Evolutionary conservation across 1,140 invertebrate genomes (phyloP), one percentile per base, ranked within the genome.

Genomic region (Hormaphis cornu): DNA sequence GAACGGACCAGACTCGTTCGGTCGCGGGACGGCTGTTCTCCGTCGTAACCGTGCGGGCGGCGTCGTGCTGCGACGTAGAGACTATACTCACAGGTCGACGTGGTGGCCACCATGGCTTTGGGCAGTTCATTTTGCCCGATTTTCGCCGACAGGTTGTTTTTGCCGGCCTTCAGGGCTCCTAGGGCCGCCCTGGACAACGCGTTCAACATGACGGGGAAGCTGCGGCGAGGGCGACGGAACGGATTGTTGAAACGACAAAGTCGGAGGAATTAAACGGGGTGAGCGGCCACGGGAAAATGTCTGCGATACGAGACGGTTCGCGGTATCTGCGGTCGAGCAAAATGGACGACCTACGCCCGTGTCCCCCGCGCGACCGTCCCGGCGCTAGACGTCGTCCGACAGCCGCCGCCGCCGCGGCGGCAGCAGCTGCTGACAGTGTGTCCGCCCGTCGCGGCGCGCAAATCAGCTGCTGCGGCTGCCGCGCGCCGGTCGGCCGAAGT

Each of bases 181-280:
- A 80, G 76, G 77, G 83, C 82, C 73, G 82, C 82, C 76, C 82
- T 82, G 72, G 82, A 79, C 72, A 85, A 80, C 73, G 81, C 83
- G 73, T 81, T 84, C 79, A 86, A 83, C 83, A 86, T 86, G 80
- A 81, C 83, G 79, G 77, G 77, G 75, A 76, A 42, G n/a, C 40
- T 20, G 16, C n/a, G 3, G 4, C 0, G 26, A 20, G 12, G 40
- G n/a, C 7, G 3, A n/a, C n/a, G n/a, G n/a, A n/a, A n/a, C n/a
- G n/a, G n/a, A n/a, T n/a, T n/a, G n/a, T n/a, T n/a, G n/a, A 44
- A 61, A 44, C n/a, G 24, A 35, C 3, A 18, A 28, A 18, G 3
- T 30, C 26, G 16, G 1, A 48, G 16, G 12, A 16, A n/a, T n/a
- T n/a, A 22, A 30, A 63, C 24, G 5, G 30, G 2, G 24, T 20